Evolutionary conservation across 2,113 vertebrate genomes (phyloP), one percentile per base, ranked within the genome.

Genomic region (Arizona elegans): DNA sequence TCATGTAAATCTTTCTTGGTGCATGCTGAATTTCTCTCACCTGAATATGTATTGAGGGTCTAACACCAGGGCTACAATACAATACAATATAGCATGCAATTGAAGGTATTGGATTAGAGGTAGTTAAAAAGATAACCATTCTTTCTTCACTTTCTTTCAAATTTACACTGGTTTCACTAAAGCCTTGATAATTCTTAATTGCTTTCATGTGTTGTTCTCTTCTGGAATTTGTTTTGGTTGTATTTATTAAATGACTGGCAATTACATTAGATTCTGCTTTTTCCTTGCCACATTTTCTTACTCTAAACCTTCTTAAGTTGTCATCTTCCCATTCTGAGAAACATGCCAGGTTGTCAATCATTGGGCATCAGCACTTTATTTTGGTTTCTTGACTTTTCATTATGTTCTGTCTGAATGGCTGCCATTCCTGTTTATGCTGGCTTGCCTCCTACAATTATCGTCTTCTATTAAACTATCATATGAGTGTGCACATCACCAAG

Each of bases 231-330:
- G 7, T 17, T 26, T 15, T 26, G n/a, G 47, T 1, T 86, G 43
- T 24, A 55, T 93, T 95, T 93, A 95, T 94, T 86, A 93, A 93
- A 95, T 96, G 90, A 38, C 54, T 94, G 93, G 88, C 91, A 96
- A 95, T 96, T 93, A 93, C 95, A 91, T 94, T 95, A 95, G 91
- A 95, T 96, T 96, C 92, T 94, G 92, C 95, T 97, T 53, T 95
- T 86, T 95, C n/a, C 91, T 94, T 0, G 0, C 94, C 53, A 56
- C 94, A 94, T 96, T 96, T 91, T 75, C 47, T 97, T 94, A 96
- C 92, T 90, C 70, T 92, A 91, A 95, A 96, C 58, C 91, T 93
- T 95, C 97, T 97, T 94, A 96, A 96, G 90, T 91, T 96, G 95
- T 96, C 95, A 95, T 94, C 94, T 96, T 38, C 90, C 54, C 92